A percentile compares a stretch with the other conserved stretches of the same genome.
These are phyloP conservation scores for Drosophila subobscura DNA, from an alignment of 1,140 invertebrate genomes.

Conservation along the genomic window DNA sequence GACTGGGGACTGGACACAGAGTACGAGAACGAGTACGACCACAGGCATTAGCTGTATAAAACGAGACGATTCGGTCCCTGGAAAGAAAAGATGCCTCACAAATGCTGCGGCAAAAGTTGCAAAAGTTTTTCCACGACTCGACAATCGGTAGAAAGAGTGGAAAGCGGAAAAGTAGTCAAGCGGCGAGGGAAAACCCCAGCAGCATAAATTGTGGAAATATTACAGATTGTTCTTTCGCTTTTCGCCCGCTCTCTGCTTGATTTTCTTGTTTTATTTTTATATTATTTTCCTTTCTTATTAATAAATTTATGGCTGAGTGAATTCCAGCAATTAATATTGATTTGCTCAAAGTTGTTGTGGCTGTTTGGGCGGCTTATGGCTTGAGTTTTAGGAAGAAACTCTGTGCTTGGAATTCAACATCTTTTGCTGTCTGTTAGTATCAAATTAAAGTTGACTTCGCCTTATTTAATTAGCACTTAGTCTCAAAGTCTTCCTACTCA, in stretches of 20 bases:
- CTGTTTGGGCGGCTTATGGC: conserved; percentile 21
- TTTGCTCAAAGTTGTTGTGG: conserved; percentile 45
- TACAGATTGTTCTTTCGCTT: conserved; percentile 58
- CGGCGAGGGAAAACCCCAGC: conserved; percentile 13
- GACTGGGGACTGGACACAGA: background rate
- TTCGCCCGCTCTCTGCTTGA: conserved; percentile 5
- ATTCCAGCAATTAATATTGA: conserved; percentile 66
- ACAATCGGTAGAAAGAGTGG: conserved; percentile 56
- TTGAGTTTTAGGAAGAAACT: background rate
- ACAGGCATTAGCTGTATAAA: too few species aligned
- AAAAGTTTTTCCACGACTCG: conserved; percentile 58
- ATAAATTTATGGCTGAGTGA: conserved; percentile 49
- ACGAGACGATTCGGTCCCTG: too few species aligned
- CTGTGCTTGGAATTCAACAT: conserved; percentile 1
- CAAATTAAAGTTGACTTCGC: conserved; percentile 34
- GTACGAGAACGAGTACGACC: conserved; percentile 3
- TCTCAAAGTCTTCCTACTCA: conserved; percentile 15
- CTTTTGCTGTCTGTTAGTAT: conserved; percentile 7
- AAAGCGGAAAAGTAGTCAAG: conserved; percentile 13
- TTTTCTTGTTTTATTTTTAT: conserved; percentile 1
- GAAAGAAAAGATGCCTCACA: conserved; percentile 53
- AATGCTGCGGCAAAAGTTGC: conserved; percentile 71
- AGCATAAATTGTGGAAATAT: conserved; percentile 72
- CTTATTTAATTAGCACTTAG: conserved; percentile 40
- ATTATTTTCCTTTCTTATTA: conserved; percentile 16